Percentiles rank a stretch among this genome's conserved stretches.
phyloP scores from a whole-genome alignment of 2,113 vertebrate species.

The Microcebus murinus region DNA sequence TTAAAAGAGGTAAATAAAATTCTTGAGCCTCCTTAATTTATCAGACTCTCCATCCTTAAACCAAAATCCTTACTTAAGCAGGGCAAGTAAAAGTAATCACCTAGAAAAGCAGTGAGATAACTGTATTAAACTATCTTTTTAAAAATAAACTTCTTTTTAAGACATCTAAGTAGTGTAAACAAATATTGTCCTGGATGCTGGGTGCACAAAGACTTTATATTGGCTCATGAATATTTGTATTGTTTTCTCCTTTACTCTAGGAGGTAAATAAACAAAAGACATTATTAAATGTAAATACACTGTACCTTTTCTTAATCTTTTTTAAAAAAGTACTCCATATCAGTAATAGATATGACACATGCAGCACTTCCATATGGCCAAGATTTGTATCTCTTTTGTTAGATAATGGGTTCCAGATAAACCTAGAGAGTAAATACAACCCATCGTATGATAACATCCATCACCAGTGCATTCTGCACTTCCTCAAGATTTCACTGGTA shows the following conservation, averaged over 20 bases:
- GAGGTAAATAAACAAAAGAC: neutral
- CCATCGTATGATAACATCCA: neutral
- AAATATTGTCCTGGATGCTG: neutral
- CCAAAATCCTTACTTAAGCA: neutral
- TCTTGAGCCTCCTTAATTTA: neutral
- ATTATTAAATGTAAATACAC: slow-evolving; percentile 25
- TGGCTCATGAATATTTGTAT: neutral
- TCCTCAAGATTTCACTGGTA: neutral
- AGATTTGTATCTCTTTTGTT: neutral
- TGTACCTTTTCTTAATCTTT: neutral
- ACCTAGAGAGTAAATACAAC: neutral
- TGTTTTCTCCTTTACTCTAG: neutral
- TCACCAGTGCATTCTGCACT: neutral
- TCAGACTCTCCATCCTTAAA: neutral
- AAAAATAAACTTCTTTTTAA: neutral
- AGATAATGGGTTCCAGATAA: neutral
- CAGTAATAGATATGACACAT: neutral
- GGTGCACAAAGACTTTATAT: neutral
- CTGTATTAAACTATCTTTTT: neutral
- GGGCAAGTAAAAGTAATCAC: neutral
- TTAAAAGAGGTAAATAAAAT: neutral
- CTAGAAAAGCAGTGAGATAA: neutral
- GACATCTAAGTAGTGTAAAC: neutral
- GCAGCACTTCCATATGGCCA: neutral
- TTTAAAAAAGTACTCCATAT: neutral